Percentiles rank a stretch among this genome's conserved stretches.
phyloP scores from a whole-genome alignment of 2,797 vertebrate genomes.

The Chrysocyon brachyurus region DNA sequence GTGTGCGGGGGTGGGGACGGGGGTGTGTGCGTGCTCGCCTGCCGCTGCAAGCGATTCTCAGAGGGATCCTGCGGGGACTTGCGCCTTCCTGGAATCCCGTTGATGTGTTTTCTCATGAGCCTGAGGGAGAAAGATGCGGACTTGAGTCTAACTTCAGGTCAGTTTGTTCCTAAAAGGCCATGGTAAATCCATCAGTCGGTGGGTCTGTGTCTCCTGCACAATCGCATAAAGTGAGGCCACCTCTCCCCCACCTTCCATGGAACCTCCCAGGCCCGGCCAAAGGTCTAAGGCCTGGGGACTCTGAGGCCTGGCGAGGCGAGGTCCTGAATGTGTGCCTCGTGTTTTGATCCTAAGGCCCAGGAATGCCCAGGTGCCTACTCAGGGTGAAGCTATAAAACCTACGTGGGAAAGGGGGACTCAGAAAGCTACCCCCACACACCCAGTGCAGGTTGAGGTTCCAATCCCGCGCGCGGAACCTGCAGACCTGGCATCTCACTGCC shows the following conservation, averaged over 20 bases:
- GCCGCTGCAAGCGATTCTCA: background rate
- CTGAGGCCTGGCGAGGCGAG: background rate
- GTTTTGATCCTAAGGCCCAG: background rate
- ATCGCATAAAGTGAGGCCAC: background rate
- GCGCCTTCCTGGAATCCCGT: slow-evolving; percentile 26
- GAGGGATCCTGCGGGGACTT: background rate
- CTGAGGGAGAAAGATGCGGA: slow-evolving; percentile 19
- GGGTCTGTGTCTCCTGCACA: background rate
- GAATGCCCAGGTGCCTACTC: background rate
- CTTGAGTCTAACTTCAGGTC: slow-evolving; percentile 63
- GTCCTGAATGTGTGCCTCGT: background rate
- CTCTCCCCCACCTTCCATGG: background rate
- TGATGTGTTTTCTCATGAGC: background rate
- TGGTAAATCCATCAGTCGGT: background rate
- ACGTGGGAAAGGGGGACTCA: background rate
- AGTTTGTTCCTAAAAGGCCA: slow-evolving; percentile 13
- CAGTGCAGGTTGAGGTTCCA: background rate
- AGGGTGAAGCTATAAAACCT: background rate
- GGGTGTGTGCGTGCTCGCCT: background rate
- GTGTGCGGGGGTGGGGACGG: background rate
- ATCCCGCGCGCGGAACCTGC: background rate
- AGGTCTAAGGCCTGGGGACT: background rate
- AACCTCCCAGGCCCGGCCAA: background rate
- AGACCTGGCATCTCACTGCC: background rate
- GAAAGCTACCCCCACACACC: background rate